phyloP scores from a whole-genome alignment of 2,113 vertebrate species.

The Peucedramus taeniatus region DNA sequence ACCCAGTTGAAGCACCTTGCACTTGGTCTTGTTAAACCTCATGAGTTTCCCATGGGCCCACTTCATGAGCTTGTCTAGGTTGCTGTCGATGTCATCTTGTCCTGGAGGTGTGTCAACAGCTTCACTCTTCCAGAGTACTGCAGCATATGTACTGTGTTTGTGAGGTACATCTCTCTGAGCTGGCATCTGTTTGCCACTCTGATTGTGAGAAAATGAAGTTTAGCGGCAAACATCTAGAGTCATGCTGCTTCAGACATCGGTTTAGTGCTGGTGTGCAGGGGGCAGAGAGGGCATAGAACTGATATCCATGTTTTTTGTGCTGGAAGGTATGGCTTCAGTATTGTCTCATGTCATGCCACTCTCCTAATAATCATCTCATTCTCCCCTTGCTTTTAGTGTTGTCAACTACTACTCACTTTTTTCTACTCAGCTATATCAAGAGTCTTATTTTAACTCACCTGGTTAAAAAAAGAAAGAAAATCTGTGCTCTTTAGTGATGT shows the following conservation, averaged over 20 bases:
- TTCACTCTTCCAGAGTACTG: neutral
- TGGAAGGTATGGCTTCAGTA: neutral
- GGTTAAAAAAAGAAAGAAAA: neutral
- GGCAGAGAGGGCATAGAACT: neutral
- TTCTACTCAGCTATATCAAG: accelerated
- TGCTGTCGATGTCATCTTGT: neutral
- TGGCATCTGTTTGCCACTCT: neutral
- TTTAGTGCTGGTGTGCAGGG: neutral
- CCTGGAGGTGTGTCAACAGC: neutral
- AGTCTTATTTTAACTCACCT: neutral
- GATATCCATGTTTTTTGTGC: accelerated
- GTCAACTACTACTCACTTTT: neutral
- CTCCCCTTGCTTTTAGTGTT: neutral
- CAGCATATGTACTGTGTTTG: accelerated
- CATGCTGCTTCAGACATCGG: neutral
- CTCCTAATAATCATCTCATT: neutral
- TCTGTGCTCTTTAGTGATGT: neutral
- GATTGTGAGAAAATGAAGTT: neutral
- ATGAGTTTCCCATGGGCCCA: accelerated
- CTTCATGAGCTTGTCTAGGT: neutral
- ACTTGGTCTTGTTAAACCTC: neutral
- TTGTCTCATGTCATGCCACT: neutral
- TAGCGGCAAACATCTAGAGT: accelerated
- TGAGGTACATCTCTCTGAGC: accelerated
- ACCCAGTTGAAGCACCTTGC: accelerated